Percentiles rank a stretch among this genome's conserved stretches.
Conservation (phyloP, 2,797 vertebrate genomes). For the Galagoides demidoff region DNA sequence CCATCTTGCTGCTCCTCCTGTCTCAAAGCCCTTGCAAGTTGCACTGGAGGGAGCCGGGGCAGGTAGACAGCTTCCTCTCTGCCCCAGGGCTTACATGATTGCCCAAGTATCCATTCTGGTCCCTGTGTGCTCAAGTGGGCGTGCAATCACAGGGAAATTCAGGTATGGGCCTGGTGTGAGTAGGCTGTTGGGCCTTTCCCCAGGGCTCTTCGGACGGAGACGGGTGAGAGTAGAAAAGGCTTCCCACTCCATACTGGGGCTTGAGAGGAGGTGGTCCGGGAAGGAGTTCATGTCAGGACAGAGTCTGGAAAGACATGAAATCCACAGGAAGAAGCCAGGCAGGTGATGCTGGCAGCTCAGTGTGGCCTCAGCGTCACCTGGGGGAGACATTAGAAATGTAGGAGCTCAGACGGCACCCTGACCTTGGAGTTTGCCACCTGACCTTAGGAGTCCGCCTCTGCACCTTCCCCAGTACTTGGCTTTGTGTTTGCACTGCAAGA, state of each 20-base stretch:
- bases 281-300: neutral
- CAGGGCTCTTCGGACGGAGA: neutral
- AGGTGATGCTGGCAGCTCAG: neutral
- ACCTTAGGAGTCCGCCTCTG: neutral
- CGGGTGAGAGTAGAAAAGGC: neutral
- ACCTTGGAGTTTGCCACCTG: neutral
- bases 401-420: neutral
- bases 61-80: neutral
- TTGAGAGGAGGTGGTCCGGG: neutral
- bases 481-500: neutral
- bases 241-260: neutral
- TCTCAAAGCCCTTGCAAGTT: neutral
- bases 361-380: neutral
- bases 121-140: neutral
- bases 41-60: neutral
- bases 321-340: neutral
- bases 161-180: neutral
- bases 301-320: neutral
- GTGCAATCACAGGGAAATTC: neutral
- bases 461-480: rapidly evolving
- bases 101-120: neutral
- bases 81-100: neutral
- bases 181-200: neutral
- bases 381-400: neutral
- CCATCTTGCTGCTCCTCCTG: neutral